Evolutionary conservation across 2,888 invertebrate genomes (phyloP), one percentile per base, ranked within the genome.

Genomic region (Melanostoma mellinum): DNA sequence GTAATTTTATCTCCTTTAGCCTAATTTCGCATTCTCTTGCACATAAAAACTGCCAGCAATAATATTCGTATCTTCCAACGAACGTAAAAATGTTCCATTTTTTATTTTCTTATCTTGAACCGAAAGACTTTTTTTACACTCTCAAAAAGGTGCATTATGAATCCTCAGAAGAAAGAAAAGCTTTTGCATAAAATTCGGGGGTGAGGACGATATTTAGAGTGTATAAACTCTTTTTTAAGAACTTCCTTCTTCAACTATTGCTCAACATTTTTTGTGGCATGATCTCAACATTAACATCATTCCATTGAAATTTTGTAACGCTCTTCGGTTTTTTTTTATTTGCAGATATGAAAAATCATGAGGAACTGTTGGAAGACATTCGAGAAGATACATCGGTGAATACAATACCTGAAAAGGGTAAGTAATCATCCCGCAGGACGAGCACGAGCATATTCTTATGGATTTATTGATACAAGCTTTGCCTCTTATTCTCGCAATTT

Each of bases 321-420:
- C 44, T 36, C 36, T 56, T 50, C 5, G 8, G 30, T 50, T 38
- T 30, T 46, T 40, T 65, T 40, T 33, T 35, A 30, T 67, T 71
- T 72, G 6, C 55, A 85, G 90, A 90, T 86, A 90, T 90, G 90
- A 90, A 90, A 90, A 90, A 89, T 88, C 88, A 91, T 85, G 91
- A 90, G 82, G 91, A 91, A 86, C 87, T 90, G 75, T 89, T 91
- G 69, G 91, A 91, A 82, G 91, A 91, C 86, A 91, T 91, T 86
- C 89, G 91, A 87, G 91, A 91, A 86, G 91, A 91, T 86, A 88
- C 90, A 85, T 88, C 88, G 76, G 87, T 89, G 86, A 91, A 91
- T 87, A 87, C 87, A 72, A 90, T 91, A 88, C 91, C 91, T 78
- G 91, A 91, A 80, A 91, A 91, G 88, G 91, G 91, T 91, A 88